phyloP scores from a whole-genome alignment of 2,113 vertebrate genomes.

The Ophthalmotilapia sp. region DNA sequence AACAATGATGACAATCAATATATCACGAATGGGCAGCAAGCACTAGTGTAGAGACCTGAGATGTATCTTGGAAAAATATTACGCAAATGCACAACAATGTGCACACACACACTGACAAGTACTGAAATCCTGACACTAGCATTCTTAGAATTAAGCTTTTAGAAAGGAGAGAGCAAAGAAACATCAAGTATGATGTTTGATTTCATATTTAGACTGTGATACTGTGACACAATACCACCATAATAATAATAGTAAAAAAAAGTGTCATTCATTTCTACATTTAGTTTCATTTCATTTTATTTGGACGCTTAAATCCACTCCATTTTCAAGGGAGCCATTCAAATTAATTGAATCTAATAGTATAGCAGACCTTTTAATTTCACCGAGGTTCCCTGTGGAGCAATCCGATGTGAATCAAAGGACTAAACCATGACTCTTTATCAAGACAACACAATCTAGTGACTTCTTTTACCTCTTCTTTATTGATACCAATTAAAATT shows the following conservation, averaged over 20 bases:
- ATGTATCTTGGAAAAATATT: not conserved
- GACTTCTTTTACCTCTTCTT: slow-evolving; percentile 21
- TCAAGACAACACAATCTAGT: slow-evolving; percentile 49
- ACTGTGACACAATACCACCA: slow-evolving; percentile 52
- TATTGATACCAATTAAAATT: not conserved
- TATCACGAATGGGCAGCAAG: slow-evolving; percentile 28
- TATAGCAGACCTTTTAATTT: slow-evolving; percentile 18
- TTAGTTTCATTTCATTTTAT: slow-evolving; percentile 5
- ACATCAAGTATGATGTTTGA: slow-evolving; percentile 2
- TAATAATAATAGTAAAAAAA: not conserved
- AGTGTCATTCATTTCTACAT: not conserved
- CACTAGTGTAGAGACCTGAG: not conserved
- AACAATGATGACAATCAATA: slow-evolving; percentile 67
- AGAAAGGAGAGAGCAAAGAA: not conserved
- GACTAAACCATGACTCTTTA: slow-evolving; percentile 23
- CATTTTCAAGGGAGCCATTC: not conserved
- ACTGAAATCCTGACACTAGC: not conserved
- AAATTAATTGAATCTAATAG: not conserved
- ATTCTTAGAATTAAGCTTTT: not conserved
- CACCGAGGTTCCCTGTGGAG: not conserved
- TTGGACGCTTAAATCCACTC: not conserved
- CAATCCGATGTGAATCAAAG: slow-evolving; percentile 7
- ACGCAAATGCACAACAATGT: not conserved
- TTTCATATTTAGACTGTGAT: slow-evolving; percentile 51
- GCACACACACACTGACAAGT: not conserved